These are phyloP conservation scores for Lagodon rhomboides DNA, from an alignment of 2,797 vertebrate species.

Conservation along the genomic window DNA sequence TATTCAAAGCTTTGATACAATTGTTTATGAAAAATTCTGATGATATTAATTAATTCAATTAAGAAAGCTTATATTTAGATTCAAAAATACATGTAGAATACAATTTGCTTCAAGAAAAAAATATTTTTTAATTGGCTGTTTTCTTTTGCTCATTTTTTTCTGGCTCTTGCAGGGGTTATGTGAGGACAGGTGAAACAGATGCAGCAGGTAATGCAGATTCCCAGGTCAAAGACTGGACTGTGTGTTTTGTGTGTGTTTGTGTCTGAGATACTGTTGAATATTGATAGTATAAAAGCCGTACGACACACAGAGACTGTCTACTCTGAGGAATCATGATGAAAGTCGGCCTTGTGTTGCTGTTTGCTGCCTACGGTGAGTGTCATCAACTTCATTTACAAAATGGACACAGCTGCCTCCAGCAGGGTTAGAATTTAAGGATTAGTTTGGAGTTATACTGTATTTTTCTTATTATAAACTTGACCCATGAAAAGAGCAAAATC, in stretches of 20 bases:
- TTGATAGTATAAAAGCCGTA: slow-evolving; percentile 25
- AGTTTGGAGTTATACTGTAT: neutral
- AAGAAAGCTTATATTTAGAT: too few species aligned
- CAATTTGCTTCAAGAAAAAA: neutral
- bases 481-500: neutral
- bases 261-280: neutral
- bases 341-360: slow-evolving; percentile 38
- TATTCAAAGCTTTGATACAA: too few species aligned
- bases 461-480: neutral
- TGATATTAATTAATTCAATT: too few species aligned
- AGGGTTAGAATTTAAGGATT: neutral
- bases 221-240: slow-evolving; percentile 16
- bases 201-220: slow-evolving; percentile 9
- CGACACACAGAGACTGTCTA: neutral
- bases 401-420: neutral
- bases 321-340: slow-evolving; percentile 25
- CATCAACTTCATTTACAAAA: neutral
- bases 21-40: too few species aligned
- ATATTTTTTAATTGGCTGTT: too few species aligned
- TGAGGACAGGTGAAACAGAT: slow-evolving; percentile 28
- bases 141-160: neutral
- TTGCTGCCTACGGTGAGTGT: slow-evolving; percentile 46
- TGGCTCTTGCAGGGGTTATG: neutral
- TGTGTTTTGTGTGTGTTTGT: slow-evolving; percentile 4
- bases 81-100: too few species aligned